phyloP scores from a whole-genome alignment of 2,888 invertebrate genomes.

The Emmelina monodactyla region DNA sequence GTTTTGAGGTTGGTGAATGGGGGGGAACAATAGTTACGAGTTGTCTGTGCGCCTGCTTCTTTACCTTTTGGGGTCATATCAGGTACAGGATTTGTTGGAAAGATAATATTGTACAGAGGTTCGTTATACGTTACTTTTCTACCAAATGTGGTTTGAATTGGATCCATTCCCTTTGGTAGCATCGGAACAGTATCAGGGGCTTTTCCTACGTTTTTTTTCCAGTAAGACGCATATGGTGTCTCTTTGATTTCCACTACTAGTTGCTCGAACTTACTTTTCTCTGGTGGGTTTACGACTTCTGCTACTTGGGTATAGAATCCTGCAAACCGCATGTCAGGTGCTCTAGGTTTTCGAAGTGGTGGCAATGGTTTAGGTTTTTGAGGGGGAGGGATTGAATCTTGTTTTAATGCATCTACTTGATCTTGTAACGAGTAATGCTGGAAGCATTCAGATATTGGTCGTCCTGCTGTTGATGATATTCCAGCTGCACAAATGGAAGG shows the following conservation, averaged over 20 bases:
- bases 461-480: conserved; percentile 17
- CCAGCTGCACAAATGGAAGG: conserved; percentile 26
- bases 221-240: conserved; percentile 24
- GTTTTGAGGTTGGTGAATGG: conserved; percentile 30
- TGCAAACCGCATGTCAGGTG: conserved; percentile 20
- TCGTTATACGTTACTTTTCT: conserved; percentile 16
- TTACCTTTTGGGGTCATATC: conserved; percentile 18
- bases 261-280: conserved; percentile 23
- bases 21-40: conserved; percentile 25
- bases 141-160: conserved; percentile 19
- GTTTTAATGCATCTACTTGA: conserved; percentile 25
- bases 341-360: conserved; percentile 15
- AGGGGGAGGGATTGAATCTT: conserved; percentile 22
- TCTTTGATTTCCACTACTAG: conserved; percentile 24
- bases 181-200: conserved; percentile 21
- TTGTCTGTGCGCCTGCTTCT: conserved; percentile 18
- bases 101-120: conserved; percentile 22
- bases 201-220: conserved; percentile 22
- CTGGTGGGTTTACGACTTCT: conserved; percentile 22
- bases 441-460: conserved; percentile 16
- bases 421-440: conserved; percentile 24
- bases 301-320: conserved; percentile 17
- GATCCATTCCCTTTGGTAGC: conserved; percentile 22
- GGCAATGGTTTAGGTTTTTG: conserved; percentile 15
- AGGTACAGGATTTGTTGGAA: conserved; percentile 20